Base-by-base conservation (phyloP, 1,140 invertebrate genomes). In the Temnothorax curvispinosus region DNA sequence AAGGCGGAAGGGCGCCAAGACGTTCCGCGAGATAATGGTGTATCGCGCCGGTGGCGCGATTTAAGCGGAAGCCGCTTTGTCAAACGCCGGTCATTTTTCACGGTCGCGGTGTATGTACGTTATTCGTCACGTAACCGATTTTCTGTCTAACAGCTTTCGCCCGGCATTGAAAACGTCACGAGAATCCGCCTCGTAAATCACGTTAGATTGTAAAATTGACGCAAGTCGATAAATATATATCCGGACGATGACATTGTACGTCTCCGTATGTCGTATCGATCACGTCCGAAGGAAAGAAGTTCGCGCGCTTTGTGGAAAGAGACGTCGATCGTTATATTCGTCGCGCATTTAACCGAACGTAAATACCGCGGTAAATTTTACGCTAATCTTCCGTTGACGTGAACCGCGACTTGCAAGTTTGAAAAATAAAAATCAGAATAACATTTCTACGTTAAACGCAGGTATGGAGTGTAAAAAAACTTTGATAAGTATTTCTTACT, bases 31-130 rank as follows among this genome's bases (percentile, higher is more conserved):
- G 86, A 85, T 87, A 87, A 87, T 87, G 69, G 86, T 47, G 54
- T 76, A 67, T 87, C 78, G 21, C 78, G 18, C 8, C 76, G 76
- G 21, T 38, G 58, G 44, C 47, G 41, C 69, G 65, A 87, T 85
- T 87, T 85, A 85, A 87, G 67, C 21, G 69, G 69, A 72, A 67
- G 71, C 52, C 50, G 81, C 62, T 87, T 87, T 74, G 80, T 87
- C 80, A 56, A 87, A 74, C 32, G 77, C 32, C 86, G 50, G 69
- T 74, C 56, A 84, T 84, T 74, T 84, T 84, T 75, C 80, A 84
- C 80, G 80, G 52, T 41, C 80, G 41, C 80, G 27, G 41, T 84
- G 54, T 84, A 38, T 35, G 54, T 84, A 75, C 56, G 69, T 62
- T 75, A 75, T 74, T 50, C 80, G 80, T 84, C 80, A 75, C 54